Evolutionary conservation across 2,113 vertebrate species (phyloP).

Genomic region (Misgurnus anguillicaudatus): DNA sequence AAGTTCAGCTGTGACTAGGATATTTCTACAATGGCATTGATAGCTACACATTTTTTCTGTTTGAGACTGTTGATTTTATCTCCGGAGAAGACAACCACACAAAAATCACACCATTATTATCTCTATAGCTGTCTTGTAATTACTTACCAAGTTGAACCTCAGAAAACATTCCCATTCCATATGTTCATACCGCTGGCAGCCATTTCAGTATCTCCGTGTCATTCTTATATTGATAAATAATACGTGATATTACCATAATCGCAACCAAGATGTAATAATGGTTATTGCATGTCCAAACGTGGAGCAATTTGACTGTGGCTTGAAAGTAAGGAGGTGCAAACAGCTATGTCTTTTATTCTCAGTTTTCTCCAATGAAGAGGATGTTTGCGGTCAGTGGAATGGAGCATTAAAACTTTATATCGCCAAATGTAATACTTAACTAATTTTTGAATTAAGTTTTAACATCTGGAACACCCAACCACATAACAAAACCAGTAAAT

Average conservation of each 20-base stretch:
- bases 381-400: conserved; percentile 40
- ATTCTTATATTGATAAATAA: conserved; percentile 16
- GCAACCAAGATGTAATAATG: conserved; percentile 12
- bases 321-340: conserved; percentile 41
- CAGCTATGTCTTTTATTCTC: conserved; percentile 43
- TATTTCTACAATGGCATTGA: neutral
- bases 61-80: neutral
- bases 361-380: conserved; percentile 49
- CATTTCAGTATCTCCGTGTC: neutral
- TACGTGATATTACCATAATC: conserved; percentile 10
- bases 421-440: conserved; percentile 47
- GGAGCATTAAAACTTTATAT: conserved; percentile 40
- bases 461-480: conserved; percentile 48
- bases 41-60: neutral
- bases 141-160: conserved; percentile 21
- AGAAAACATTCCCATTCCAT: conserved; percentile 12
- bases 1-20: neutral
- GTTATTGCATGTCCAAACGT: conserved; percentile 3
- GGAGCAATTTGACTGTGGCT: conserved; percentile 29
- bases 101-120: conserved; percentile 9
- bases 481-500: conserved; percentile 47
- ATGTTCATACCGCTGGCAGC: neutral
- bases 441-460: conserved; percentile 47
- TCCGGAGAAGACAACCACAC: conserved; percentile 10
- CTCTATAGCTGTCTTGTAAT: neutral